Percentiles rank a stretch among this genome's conserved stretches.
phyloP scores from a whole-genome alignment of 2,113 vertebrate species.

The Martes martes region DNA sequence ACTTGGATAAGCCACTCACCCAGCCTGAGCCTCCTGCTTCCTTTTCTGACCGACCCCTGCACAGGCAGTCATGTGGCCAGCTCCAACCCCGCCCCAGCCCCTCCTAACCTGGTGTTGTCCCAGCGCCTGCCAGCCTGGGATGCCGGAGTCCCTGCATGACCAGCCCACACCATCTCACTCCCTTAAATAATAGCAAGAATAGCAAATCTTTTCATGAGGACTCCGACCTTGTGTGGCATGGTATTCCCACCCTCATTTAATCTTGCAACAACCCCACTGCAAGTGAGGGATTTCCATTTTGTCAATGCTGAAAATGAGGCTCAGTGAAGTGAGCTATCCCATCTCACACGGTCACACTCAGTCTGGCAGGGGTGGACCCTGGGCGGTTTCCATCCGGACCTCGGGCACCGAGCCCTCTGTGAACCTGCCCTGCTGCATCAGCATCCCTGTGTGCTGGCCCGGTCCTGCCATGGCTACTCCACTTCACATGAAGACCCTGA shows the following conservation, averaged over 20 bases:
- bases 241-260: background rate
- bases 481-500: accelerated
- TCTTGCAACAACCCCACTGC: accelerated
- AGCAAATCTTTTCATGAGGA: background rate
- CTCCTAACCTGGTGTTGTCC: background rate
- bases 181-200: too few species aligned
- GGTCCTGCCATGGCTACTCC: too few species aligned
- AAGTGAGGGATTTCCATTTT: too few species aligned
- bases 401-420: accelerated
- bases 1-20: too few species aligned
- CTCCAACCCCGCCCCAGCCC: background rate
- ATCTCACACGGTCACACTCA: background rate
- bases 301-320: accelerated
- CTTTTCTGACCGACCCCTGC: background rate
- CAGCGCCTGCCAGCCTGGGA: background rate
- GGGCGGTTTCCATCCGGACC: accelerated
- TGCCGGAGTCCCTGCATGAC: too few species aligned
- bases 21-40: background rate
- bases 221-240: accelerated
- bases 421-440: accelerated
- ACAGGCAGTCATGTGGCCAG: accelerated
- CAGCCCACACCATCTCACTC: background rate
- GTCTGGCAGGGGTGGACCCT: background rate
- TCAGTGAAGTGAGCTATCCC: accelerated
- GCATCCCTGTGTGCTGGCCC: accelerated